Conservation (phyloP, 2,888 invertebrate genomes). For the Dryobotodes eremita region DNA sequence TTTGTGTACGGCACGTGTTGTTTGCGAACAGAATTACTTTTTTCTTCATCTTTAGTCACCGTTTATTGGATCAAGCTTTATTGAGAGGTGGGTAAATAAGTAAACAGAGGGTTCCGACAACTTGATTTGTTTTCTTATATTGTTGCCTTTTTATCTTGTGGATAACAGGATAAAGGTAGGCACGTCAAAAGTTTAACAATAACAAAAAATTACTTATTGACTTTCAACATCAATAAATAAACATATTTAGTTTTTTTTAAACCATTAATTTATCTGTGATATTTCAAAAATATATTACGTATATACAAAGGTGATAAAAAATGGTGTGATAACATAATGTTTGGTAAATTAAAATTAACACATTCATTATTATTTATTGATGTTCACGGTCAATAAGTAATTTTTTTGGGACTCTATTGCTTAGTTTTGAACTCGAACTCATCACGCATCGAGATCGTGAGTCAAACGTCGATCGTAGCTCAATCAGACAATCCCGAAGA, state of each 20-base stretch:
- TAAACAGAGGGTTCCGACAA: constrained; percentile 34
- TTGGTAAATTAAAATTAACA: no score
- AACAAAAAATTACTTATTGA: no score
- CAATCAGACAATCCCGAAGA: no score
- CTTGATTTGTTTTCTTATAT: constrained; percentile 46
- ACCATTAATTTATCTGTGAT: not conserved
- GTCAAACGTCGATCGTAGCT: no score
- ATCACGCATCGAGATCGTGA: no score
- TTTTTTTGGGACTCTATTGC: no score
- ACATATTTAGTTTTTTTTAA: not conserved
- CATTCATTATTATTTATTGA: no score
- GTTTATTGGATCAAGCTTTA: constrained; percentile 45
- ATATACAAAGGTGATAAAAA: not conserved
- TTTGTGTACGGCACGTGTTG: constrained; percentile 28
- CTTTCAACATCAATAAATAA: no score
- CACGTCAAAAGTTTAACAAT: not conserved
- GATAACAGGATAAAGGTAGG: not conserved
- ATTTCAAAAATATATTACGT: not conserved
- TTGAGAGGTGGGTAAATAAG: constrained; percentile 35
- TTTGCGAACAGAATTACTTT: constrained; percentile 35
- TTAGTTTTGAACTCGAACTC: no score
- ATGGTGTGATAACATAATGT: no score
- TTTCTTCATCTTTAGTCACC: constrained; percentile 29
- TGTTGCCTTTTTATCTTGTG: constrained; percentile 18
- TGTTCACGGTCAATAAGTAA: no score